A percentile compares a stretch with the other conserved stretches of the same genome.
Evolutionary conservation across 2,797 vertebrate species (phyloP).

Genomic region (Cirrhinus molitorella): DNA sequence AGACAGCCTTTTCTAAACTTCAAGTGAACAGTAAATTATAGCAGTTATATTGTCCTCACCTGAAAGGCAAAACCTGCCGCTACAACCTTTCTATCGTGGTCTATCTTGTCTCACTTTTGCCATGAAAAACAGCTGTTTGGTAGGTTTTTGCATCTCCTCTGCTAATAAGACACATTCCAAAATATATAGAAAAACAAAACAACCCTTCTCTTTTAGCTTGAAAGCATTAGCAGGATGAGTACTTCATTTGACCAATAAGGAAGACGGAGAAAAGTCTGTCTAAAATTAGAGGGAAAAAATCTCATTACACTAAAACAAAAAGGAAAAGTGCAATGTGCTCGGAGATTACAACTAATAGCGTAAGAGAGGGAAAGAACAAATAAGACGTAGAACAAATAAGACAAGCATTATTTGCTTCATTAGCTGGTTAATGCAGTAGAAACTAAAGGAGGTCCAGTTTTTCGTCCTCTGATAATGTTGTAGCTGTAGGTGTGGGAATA

Average conservation of each 20-base stretch:
- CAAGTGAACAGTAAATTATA: constrained; percentile 74
- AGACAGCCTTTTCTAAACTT: constrained; percentile 77
- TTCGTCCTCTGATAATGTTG: constrained; percentile 21
- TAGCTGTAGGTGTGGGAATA: constrained; percentile 26
- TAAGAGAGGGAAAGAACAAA: constrained; percentile 53
- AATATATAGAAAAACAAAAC: constrained; percentile 24
- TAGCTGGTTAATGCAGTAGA: constrained; percentile 55
- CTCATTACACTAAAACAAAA: constrained; percentile 41
- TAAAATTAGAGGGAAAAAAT: constrained; percentile 15
- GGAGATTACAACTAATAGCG: constrained; percentile 15
- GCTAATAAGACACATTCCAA: constrained; percentile 10
- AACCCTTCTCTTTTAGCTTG: not conserved
- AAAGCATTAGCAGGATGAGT: constrained; percentile 10
- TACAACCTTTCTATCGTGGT: constrained; percentile 53
- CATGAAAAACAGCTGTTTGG: constrained; percentile 54
- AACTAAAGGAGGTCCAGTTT: constrained; percentile 39
- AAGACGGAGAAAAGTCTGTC: constrained; percentile 14
- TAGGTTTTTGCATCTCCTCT: not conserved
- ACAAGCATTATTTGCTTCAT: constrained; percentile 56
- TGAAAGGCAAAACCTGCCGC: constrained; percentile 68
- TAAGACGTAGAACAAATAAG: constrained; percentile 59
- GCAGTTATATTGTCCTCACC: constrained; percentile 80
- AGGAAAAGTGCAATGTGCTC: constrained; percentile 29
- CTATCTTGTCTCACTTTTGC: constrained; percentile 15
- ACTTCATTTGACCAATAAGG: constrained; percentile 4